phyloP scores from a whole-genome alignment of 1,140 invertebrate species.

The Dendrolimus kikuchii region DNA sequence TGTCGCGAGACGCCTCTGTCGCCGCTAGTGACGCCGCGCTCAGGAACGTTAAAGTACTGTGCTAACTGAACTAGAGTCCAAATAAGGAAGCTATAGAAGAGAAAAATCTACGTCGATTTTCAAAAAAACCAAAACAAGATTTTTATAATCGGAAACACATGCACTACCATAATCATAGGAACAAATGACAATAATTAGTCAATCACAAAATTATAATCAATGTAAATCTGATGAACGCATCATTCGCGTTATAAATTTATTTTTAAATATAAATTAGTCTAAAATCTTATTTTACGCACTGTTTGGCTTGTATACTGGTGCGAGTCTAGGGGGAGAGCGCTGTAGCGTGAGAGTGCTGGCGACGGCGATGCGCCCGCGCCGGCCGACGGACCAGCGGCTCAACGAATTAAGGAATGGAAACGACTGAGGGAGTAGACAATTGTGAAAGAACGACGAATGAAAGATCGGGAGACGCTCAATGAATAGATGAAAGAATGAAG shows the following conservation, averaged over 20 bases:
- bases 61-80: constrained; percentile 35
- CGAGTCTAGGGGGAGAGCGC: constrained; percentile 60
- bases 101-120: constrained; percentile 69
- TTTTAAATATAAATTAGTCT: constrained; percentile 63
- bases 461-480: too few species aligned
- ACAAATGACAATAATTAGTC: constrained; percentile 69
- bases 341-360: constrained; percentile 34
- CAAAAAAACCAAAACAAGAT: constrained; percentile 68
- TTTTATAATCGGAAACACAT: constrained; percentile 35
- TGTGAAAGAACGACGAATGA: too few species aligned
- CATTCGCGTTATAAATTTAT: constrained; percentile 44
- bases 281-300: constrained; percentile 59
- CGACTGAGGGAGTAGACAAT: too few species aligned
- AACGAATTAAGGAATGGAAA: too few species aligned
- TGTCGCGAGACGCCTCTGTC: neutral
- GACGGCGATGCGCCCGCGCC: constrained; percentile 21
- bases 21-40: constrained; percentile 11
- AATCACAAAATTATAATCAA: constrained; percentile 64
- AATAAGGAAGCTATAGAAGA: constrained; percentile 36
- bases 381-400: too few species aligned
- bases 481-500: too few species aligned
- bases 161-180: constrained; percentile 67
- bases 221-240: constrained; percentile 58
- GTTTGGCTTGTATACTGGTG: constrained; percentile 64
- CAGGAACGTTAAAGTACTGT: constrained; percentile 38